Percentiles rank a stretch among this genome's conserved stretches.
phyloP scores from a whole-genome alignment of 2,797 vertebrate species.

The Poecilia picta region DNA sequence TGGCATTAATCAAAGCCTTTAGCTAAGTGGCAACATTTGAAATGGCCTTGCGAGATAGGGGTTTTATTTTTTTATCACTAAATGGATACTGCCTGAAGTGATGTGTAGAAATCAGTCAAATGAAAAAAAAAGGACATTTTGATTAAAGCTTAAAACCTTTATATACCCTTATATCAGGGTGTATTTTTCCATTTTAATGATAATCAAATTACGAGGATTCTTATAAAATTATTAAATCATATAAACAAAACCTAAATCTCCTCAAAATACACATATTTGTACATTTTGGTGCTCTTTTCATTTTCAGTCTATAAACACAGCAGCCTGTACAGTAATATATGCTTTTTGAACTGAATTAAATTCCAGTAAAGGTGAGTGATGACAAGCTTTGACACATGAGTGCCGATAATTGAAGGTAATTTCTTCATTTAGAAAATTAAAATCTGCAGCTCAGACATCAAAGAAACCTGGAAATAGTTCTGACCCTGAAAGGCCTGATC shows the following conservation, averaged over 20 bases:
- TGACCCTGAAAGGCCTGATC: conserved; percentile 6
- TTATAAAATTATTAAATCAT: not conserved
- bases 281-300: not conserved
- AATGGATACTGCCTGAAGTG: not conserved
- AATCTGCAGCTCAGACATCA: not conserved
- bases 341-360: not conserved
- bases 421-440: not conserved
- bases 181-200: not conserved
- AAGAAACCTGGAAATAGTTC: not conserved
- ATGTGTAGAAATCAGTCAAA: not conserved
- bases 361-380: not conserved
- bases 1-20: conserved; percentile 20
- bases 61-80: not conserved
- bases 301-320: not conserved
- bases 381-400: not conserved
- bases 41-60: not conserved
- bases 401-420: not conserved
- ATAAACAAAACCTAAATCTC: not conserved
- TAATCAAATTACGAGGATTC: not conserved
- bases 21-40: conserved; percentile 13
- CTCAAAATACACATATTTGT: not conserved
- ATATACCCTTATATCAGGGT: not conserved
- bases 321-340: not conserved
- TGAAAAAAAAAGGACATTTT: not conserved
- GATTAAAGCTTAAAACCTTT: not conserved